phyloP scores from a whole-genome alignment of 2,113 vertebrate species.

The Pelecanoides urinatrix region DNA sequence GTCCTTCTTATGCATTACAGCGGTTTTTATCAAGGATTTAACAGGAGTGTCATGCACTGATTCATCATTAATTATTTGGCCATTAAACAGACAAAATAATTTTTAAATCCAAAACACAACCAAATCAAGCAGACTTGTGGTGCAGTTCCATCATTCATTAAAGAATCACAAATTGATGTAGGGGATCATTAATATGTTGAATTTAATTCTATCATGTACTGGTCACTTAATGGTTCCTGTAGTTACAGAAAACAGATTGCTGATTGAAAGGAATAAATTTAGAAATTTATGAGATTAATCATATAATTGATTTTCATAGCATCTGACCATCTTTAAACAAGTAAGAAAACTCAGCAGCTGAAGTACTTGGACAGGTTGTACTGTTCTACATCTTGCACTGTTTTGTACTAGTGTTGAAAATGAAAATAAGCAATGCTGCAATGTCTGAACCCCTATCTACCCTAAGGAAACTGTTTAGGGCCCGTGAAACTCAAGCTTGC shows the following conservation, averaged over 20 bases:
- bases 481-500: background rate
- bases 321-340: background rate
- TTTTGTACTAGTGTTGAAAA: background rate
- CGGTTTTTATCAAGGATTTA: background rate
- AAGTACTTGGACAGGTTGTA: background rate
- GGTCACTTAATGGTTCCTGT: background rate
- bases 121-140: background rate
- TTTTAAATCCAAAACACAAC: background rate
- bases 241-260: background rate
- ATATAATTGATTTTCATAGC: background rate
- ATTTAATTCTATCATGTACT: constrained; percentile 12
- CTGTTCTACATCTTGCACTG: background rate
- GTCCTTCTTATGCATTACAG: background rate
- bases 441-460: background rate
- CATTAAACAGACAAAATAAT: background rate
- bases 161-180: background rate
- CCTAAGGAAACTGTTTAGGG: background rate
- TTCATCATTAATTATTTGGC: background rate
- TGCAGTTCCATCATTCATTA: background rate
- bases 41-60: background rate
- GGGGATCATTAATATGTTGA: background rate
- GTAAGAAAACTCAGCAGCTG: background rate
- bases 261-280: background rate
- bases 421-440: background rate
- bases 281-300: background rate